Conservation (phyloP, 2,113 vertebrate genomes). For the Halcyon senegalensis region DNA sequence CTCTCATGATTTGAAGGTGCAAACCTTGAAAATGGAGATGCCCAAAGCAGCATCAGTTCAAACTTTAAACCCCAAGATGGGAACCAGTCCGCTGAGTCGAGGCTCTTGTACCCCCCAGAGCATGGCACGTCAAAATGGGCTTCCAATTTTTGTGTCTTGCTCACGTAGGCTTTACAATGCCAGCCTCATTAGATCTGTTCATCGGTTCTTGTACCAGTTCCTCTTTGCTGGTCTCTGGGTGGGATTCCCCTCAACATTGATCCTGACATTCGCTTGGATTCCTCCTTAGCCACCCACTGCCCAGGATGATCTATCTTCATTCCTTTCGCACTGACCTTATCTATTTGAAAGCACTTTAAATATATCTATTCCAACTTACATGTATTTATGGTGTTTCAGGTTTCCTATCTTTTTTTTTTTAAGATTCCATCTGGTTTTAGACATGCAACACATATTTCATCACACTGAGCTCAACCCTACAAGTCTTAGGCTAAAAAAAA, state of each 20-base stretch:
- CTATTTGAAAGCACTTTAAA: background rate
- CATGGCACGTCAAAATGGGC: background rate
- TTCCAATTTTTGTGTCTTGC: background rate
- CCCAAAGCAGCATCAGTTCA: background rate
- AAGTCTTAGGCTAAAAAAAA: background rate
- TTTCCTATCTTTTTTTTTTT: background rate
- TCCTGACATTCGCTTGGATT: background rate
- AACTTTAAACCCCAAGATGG: background rate
- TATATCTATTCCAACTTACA: background rate
- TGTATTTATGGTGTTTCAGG: background rate
- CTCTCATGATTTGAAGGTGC: background rate
- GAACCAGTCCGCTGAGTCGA: background rate
- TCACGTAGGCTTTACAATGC: fast-evolving
- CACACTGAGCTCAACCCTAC: background rate
- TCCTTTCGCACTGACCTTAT: background rate
- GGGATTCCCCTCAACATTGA: background rate
- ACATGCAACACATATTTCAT: background rate
- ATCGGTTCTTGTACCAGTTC: background rate
- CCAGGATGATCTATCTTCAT: background rate
- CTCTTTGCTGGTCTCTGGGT: background rate
- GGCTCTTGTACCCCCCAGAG: too few relatives aligned
- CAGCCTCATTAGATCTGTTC: background rate
- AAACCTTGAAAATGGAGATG: background rate
- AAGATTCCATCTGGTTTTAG: background rate
- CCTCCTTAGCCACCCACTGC: background rate